Conservation (phyloP, 2,113 vertebrate species). For the Holacanthus passer region DNA sequence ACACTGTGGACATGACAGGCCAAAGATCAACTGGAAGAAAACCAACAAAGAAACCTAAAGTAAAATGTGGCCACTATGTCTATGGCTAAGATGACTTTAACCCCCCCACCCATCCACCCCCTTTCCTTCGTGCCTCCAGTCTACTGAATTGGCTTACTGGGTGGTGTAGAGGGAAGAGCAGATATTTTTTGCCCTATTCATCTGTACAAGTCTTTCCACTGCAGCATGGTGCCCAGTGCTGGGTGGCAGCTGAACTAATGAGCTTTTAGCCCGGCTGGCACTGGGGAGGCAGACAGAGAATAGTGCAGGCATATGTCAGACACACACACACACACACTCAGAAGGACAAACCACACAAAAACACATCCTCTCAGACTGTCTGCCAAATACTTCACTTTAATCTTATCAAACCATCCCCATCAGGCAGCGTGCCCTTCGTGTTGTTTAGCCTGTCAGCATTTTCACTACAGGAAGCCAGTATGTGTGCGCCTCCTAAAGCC, state of each 20-base stretch:
- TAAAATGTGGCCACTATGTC: background rate
- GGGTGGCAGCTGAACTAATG: constrained; percentile 76
- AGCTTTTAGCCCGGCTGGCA: constrained; percentile 74
- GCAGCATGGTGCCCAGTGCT: constrained; percentile 58
- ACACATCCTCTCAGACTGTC: constrained; percentile 67
- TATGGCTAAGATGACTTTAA: constrained; percentile 2
- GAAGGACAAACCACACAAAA: constrained; percentile 57
- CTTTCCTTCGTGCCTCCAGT: background rate
- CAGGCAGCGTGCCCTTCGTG: constrained; percentile 73
- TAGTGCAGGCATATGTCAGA: constrained; percentile 33
- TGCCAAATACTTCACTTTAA: constrained; percentile 84
- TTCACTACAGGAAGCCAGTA: constrained; percentile 72
- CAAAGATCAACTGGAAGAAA: constrained; percentile 22
- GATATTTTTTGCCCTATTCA: constrained; percentile 35
- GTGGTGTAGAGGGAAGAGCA: constrained; percentile 12
- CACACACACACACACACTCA: constrained; percentile 11
- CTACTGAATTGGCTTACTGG: constrained; percentile 27
- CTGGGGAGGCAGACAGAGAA: constrained; percentile 47
- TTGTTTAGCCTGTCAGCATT: constrained; percentile 82
- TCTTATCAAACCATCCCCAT: constrained; percentile 83
- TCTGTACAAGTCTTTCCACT: constrained; percentile 39
- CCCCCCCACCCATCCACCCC: background rate
- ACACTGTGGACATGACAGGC: background rate
- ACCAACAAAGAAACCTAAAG: constrained; percentile 11
- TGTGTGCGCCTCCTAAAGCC: constrained; percentile 58